Evolutionary conservation across 1,140 invertebrate species (phyloP).

Genomic region (Calosoma granatense): DNA sequence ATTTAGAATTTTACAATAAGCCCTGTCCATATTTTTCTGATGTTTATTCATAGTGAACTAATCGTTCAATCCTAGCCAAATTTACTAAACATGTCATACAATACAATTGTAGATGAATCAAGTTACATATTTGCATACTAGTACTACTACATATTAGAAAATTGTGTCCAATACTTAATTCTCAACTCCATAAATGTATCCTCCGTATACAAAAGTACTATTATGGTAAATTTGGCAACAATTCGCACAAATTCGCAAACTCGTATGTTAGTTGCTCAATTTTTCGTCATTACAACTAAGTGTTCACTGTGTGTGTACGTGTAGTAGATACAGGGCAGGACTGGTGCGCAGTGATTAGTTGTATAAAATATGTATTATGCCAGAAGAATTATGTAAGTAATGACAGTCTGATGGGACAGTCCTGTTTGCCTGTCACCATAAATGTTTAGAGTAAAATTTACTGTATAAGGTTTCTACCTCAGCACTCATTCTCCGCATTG

Average conservation of each 20-base stretch:
- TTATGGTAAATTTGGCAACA: background rate
- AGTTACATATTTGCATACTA: too few species aligned
- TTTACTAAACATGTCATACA: background rate
- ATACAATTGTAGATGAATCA: background rate
- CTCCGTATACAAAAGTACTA: too few species aligned
- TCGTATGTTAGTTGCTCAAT: background rate
- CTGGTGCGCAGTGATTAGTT: too few species aligned
- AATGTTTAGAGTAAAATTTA: background rate
- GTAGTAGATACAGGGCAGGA: background rate
- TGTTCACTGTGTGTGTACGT: background rate
- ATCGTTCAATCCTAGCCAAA: constrained; percentile 1
- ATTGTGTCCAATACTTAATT: too few species aligned
- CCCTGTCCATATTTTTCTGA: background rate
- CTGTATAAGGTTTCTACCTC: background rate
- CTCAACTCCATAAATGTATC: too few species aligned
- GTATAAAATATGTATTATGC: too few species aligned
- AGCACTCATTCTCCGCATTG: background rate
- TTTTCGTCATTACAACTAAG: background rate
- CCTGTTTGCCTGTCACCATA: too few species aligned
- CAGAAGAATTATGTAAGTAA: too few species aligned
- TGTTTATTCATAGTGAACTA: background rate
- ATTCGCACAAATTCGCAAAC: background rate
- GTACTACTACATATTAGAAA: too few species aligned
- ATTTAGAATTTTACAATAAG: background rate
- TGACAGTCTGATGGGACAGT: too few species aligned